Evolutionary conservation across 2,888 invertebrate species (phyloP), one percentile per base, ranked within the genome.

Genomic region (Drosophila mimetica): DNA sequence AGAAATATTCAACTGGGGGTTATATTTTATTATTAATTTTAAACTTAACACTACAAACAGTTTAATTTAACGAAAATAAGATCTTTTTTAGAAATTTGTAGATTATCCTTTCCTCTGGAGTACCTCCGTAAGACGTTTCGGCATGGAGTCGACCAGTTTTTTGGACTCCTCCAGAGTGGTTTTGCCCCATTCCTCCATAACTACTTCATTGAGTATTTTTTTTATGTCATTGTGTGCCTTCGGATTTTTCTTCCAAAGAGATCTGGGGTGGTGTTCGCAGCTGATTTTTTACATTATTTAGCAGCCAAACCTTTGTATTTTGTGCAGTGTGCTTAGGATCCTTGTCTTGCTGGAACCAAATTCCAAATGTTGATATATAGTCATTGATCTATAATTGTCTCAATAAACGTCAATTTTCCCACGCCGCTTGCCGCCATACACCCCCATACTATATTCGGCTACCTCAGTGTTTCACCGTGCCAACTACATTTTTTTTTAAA

Each of bases 201-300:
- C 28, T 8, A 14, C 44, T 2, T 22, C 42, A 22, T 42, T 22
- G 4, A 42, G 22, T 22, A 42, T 20, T 20, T 42, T 41, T 22
- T 42, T 42, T 22, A 42, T n/a, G 42, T 42, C 2, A 42, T 22
- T 2, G 42, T 42, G 42, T 42, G 42, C 13, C n/a, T 25, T 22
- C 22, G 20, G 42, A 25, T 22, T 8, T 22, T 42, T 11, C n/a
- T 13, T 22, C 22, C 42, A 7, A 42, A 22, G 2, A 42, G 42
- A n/a, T 25, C n/a, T 34, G 34, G 13, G n/a, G 34, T 11, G 34
- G 34, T 4, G n/a, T 34, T 34, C 34, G 34, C 34, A 34, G 34
- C n/a, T 34, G 34, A n/a, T 34, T 34, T 34, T 30, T 30, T 4
- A 25, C 25, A 9, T 28, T 28, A 28, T 9, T 2, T 3, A 9